phyloP scores from a whole-genome alignment of 2,888 invertebrate genomes.

The Mimachlamys varia region DNA sequence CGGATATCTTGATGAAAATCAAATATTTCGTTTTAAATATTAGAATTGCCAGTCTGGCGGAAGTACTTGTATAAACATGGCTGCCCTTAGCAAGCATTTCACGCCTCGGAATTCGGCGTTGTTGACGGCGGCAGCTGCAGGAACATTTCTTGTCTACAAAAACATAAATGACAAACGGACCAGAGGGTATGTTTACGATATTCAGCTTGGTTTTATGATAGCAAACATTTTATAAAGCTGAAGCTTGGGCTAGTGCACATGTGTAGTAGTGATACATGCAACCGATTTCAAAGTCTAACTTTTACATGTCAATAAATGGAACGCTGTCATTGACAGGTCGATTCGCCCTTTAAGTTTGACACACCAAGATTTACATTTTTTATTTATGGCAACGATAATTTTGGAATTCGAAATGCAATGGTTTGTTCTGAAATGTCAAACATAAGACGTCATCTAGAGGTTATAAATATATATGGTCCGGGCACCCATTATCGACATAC shows the following conservation, averaged over 20 bases:
- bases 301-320: too few relatives aligned
- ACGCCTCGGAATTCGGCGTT: conserved; percentile 76
- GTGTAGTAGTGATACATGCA: too few relatives aligned
- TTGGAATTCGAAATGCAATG: too few relatives aligned
- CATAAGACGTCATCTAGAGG: too few relatives aligned
- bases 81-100: conserved; percentile 70
- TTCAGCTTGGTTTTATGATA: neutral
- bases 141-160: conserved; percentile 67
- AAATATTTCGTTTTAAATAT: neutral
- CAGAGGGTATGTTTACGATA: conserved; percentile 49
- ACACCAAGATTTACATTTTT: too few relatives aligned
- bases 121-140: conserved; percentile 70
- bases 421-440: too few relatives aligned
- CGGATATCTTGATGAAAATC: neutral
- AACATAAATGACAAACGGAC: conserved; percentile 56
- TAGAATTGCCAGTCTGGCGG: neutral
- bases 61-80: conserved; percentile 61
- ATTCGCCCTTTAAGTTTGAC: too few relatives aligned
- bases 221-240: neutral
- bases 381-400: too few relatives aligned
- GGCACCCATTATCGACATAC: too few relatives aligned
- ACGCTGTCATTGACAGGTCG: too few relatives aligned
- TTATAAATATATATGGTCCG: too few relatives aligned
- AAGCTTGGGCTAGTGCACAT: neutral
- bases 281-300: too few relatives aligned